A percentile compares a stretch with the other conserved stretches of the same genome.
Evolutionary conservation across 2,797 vertebrate genomes (phyloP).

Genomic region (Emydoidea blandingii): DNA sequence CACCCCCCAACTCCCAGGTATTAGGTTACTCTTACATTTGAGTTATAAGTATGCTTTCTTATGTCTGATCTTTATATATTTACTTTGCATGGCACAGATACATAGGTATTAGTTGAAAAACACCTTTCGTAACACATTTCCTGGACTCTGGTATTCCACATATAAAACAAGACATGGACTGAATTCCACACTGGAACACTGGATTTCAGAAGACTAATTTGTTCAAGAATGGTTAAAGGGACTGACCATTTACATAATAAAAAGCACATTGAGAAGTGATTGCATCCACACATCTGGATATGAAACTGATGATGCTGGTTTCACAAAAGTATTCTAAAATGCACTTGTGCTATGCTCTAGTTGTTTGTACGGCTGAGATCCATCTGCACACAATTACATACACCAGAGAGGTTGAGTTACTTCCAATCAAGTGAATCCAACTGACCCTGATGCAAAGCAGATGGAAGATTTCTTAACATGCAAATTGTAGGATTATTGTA

Average conservation of each 20-base stretch:
- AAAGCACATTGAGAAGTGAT: slow-evolving; percentile 52
- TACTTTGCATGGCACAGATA: background rate
- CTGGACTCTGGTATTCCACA: background rate
- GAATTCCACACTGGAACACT: slow-evolving; percentile 21
- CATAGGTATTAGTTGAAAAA: slow-evolving; percentile 1
- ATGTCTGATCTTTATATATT: background rate
- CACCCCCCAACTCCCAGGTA: background rate
- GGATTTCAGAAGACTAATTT: slow-evolving; percentile 54
- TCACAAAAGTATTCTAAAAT: slow-evolving; percentile 36
- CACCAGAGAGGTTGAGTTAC: slow-evolving; percentile 47
- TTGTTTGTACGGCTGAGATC: slow-evolving; percentile 49
- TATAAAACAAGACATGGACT: background rate
- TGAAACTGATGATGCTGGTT: slow-evolving; percentile 38
- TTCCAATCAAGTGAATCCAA: slow-evolving; percentile 77
- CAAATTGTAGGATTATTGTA: slow-evolving; percentile 58
- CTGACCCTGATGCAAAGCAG: slow-evolving; percentile 77
- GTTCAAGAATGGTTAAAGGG: slow-evolving; percentile 18
- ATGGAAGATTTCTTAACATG: slow-evolving; percentile 70
- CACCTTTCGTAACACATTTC: background rate
- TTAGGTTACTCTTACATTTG: background rate
- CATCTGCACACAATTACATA: slow-evolving; percentile 79
- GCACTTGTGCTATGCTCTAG: slow-evolving; percentile 11
- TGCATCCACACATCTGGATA: slow-evolving; percentile 67
- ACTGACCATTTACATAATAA: slow-evolving; percentile 56
- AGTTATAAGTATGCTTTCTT: background rate